Evolutionary conservation across 2,113 vertebrate genomes (phyloP), one percentile per base, ranked within the genome.

Genomic region (Scytalopus superciliaris): DNA sequence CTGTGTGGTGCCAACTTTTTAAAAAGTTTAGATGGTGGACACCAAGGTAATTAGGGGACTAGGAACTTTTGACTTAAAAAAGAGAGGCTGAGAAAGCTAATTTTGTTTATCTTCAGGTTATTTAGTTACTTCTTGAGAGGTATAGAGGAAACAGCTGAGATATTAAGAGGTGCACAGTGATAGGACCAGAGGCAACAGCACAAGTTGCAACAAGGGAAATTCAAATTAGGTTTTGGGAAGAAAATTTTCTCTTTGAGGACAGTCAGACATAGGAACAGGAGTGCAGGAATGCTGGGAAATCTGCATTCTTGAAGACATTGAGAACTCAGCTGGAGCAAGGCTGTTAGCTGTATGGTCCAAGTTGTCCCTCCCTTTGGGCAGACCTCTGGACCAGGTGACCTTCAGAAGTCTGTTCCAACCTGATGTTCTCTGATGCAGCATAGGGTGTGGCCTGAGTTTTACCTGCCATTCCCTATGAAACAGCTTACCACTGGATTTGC

Each of bases 91-190:
- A 28, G 22, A 53, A 42, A 83, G 45, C 9, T 62, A 21, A 5
- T 76, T 93, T 59, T 82, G 9, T 44, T 94, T 19, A 12, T 68
- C 13, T 73, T 85, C 18, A 56, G 37, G 33, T 24, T 67, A 31
- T 56, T 70, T 17, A 25, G n/a, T 81, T 78, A 39, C 39, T 33
- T 87, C 1, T 37, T 62, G 21, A 3, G 17, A 2, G 1, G 0
- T 76, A 14, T 55, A 16, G n/a, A 22, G 23, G 35, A 80, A 62
- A 47, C 5, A 15, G 10, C 21, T 5, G 3, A 7, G n/a, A 24
- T 69, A 31, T 44, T 67, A 31, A 31, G 49, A 62, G 37, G 8
- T 50, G 15, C 10, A 4, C 21, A 37, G 52, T 17, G 16, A 4
- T 30, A 62, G 79, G 31, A 42, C 63, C 56, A n/a, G 67, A 80